Conservation (phyloP, 2,113 vertebrate genomes). For the Tiliqua scincoides region DNA sequence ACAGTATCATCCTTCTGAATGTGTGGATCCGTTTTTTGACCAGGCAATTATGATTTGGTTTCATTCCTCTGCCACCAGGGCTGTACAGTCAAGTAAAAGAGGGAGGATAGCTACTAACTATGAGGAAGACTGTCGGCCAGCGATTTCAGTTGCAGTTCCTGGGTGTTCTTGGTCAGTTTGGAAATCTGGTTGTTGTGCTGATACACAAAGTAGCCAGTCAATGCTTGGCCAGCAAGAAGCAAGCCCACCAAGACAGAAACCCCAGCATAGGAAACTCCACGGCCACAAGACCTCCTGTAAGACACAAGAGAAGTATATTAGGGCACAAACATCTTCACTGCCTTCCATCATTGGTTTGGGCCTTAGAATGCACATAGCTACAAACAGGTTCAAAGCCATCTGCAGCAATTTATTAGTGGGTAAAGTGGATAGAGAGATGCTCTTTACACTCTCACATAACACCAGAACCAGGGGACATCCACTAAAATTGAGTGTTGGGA, state of each 20-base stretch:
- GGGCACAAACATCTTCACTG: not conserved
- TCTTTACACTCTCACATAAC: no score
- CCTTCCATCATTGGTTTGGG: not conserved
- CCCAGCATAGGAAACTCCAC: slow-evolving; percentile 73
- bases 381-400: not conserved
- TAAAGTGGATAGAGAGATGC: no score
- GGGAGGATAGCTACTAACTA: slow-evolving; percentile 67
- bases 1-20: not conserved
- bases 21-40: not conserved
- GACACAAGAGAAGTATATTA: not conserved
- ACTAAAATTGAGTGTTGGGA: no score
- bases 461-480: no score
- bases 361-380: not conserved
- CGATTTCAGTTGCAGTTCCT: slow-evolving; percentile 77
- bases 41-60: not conserved
- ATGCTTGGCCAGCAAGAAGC: slow-evolving; percentile 88
- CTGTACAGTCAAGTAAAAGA: not conserved
- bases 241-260: slow-evolving; percentile 86
- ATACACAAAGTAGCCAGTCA: slow-evolving; percentile 86
- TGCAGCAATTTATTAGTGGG: no score
- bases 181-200: slow-evolving; percentile 84
- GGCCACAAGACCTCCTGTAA: slow-evolving; percentile 65
- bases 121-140: slow-evolving; percentile 73
- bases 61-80: not conserved
- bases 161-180: slow-evolving; percentile 77